These are phyloP conservation scores for Lasioglossum figueresi DNA, from an alignment of 2,888 invertebrate species.

Conservation along the genomic window DNA sequence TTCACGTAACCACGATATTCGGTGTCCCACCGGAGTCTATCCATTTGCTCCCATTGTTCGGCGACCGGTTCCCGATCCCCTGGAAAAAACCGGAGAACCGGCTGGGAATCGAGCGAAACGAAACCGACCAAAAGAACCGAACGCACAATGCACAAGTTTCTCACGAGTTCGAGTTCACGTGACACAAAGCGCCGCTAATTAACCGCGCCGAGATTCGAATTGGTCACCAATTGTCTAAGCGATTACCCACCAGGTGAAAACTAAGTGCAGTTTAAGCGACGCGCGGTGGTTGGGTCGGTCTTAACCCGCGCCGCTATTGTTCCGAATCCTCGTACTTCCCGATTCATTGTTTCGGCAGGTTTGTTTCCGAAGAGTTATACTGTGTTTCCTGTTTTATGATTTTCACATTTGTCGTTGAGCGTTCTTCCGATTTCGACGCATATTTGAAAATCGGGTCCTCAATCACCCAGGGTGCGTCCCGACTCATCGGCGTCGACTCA, in stretches of 20 bases:
- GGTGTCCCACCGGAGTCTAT: neutral
- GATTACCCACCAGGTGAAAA: neutral
- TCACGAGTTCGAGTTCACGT: neutral
- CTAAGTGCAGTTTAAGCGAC: neutral
- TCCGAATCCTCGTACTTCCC: neutral
- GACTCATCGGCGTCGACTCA: slow-evolving; percentile 2
- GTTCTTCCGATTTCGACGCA: neutral
- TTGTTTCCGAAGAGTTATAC: neutral
- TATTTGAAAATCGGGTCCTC: neutral
- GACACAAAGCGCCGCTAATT: neutral
- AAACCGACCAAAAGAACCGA: neutral
- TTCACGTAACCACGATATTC: slow-evolving; percentile 4
- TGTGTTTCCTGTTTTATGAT: neutral
- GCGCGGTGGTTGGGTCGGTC: neutral
- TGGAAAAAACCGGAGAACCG: neutral
- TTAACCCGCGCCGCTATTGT: neutral
- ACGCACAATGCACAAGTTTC: neutral
- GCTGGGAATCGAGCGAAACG: slow-evolving; percentile 1
- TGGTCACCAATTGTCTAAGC: neutral
- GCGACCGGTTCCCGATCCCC: neutral
- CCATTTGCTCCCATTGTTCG: neutral
- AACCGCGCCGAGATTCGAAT: neutral
- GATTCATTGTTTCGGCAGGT: neutral
- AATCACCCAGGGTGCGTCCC: neutral
- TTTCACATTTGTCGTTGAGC: neutral